These are phyloP conservation scores for Peromyscus eremicus DNA, from an alignment of 2,797 vertebrate species.

Conservation along the genomic window DNA sequence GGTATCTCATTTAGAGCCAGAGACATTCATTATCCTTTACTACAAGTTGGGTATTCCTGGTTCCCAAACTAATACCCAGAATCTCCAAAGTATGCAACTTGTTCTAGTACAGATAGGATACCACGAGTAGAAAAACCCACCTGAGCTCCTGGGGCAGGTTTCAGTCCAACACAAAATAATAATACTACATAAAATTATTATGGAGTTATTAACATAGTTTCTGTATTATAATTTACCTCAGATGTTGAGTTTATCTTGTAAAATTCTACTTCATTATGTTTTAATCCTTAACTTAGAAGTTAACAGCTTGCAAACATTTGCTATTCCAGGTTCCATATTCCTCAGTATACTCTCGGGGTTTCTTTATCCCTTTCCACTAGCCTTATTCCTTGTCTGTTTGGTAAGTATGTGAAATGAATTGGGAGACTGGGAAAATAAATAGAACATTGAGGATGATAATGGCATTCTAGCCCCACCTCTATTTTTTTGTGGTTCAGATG, in stretches of 20 bases:
- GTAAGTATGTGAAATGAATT: constrained; percentile 90
- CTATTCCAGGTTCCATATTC: constrained; percentile 99
- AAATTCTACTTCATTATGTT: constrained; percentile 67
- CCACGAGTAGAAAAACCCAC: background rate
- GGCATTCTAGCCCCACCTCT: background rate
- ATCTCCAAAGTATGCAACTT: background rate
- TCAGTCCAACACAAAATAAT: background rate
- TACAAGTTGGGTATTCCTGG: background rate
- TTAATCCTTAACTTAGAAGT: constrained; percentile 89
- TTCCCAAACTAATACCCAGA: background rate
- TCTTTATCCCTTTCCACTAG: constrained; percentile 98
- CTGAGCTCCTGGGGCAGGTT: background rate
- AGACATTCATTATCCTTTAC: constrained; percentile 48
- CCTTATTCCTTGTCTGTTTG: constrained; percentile 98
- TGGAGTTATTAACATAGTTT: background rate
- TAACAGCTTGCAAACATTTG: constrained; percentile 98
- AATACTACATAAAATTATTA: background rate
- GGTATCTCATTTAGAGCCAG: constrained; percentile 6
- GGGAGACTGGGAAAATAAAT: constrained; percentile 3
- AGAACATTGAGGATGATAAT: background rate
- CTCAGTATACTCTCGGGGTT: constrained; percentile 99
- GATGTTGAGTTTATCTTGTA: constrained; percentile 55
- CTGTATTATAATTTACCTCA: constrained; percentile 43
- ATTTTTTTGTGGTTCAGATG: constrained; percentile 37
- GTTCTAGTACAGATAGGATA: background rate